These are phyloP conservation scores for Chrysemys picta DNA, from an alignment of 2,113 vertebrate species.

Conservation along the genomic window DNA sequence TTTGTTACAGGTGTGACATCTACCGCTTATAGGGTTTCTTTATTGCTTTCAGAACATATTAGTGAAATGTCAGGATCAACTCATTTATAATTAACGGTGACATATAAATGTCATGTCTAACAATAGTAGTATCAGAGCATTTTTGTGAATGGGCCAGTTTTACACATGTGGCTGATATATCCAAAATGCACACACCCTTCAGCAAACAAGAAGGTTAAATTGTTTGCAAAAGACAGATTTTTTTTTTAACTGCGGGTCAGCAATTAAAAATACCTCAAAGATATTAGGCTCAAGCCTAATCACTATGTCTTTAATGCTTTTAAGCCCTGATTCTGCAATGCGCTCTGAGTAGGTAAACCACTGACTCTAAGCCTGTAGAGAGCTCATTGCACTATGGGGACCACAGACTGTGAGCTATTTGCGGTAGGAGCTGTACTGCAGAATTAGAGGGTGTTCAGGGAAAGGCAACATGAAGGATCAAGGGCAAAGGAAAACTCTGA, in stretches of 20 bases:
- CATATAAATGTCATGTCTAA: neutral
- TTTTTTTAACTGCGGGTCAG: neutral
- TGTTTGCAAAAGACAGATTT: neutral
- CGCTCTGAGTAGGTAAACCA: neutral
- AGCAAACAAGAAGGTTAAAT: neutral
- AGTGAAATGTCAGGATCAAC: slow-evolving; percentile 13
- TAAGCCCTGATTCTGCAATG: neutral
- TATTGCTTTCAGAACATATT: slow-evolving; percentile 38
- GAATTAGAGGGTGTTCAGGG: neutral
- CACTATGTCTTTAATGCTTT: neutral
- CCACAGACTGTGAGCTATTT: accelerated
- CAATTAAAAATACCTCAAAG: neutral
- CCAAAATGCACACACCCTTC: neutral
- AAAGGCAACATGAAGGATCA: neutral
- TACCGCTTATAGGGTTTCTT: slow-evolving; percentile 7
- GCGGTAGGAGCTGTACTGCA: neutral
- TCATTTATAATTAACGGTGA: slow-evolving; percentile 47
- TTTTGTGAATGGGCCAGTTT: slow-evolving; percentile 25
- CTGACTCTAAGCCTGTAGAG: accelerated
- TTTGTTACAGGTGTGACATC: slow-evolving; percentile 47
- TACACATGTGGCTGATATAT: neutral
- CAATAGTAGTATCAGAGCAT: neutral
- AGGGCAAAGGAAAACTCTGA: neutral
- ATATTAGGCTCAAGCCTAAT: neutral
- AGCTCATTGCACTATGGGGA: accelerated